These are phyloP conservation scores for Carlito syrichta DNA, from an alignment of 2,113 vertebrate species.

Conservation along the genomic window DNA sequence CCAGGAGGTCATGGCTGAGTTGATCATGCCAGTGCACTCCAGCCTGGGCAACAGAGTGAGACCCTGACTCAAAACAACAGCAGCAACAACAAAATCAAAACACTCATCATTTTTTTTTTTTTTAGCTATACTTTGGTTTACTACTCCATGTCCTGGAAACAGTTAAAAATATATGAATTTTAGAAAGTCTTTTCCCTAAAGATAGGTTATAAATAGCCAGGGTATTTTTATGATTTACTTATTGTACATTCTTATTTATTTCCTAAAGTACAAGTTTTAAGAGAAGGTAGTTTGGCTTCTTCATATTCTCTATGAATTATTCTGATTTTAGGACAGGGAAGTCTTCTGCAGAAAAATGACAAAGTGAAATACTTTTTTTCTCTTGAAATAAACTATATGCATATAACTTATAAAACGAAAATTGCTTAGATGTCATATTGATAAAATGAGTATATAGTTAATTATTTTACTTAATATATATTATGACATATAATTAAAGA, in stretches of 20 bases:
- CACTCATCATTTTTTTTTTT: not conserved
- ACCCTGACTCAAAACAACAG: not conserved
- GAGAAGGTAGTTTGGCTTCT: not conserved
- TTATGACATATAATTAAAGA: not conserved
- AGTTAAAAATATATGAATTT: slow-evolving; percentile 1
- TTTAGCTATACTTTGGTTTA: not conserved
- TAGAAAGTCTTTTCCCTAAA: not conserved
- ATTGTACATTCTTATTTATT: not conserved
- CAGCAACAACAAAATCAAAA: too few species aligned
- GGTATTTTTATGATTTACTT: not conserved
- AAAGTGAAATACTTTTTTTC: not conserved
- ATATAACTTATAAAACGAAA: not conserved
- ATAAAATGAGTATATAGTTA: not conserved
- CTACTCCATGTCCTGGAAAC: not conserved
- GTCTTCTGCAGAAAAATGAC: not conserved
- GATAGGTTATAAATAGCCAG: not conserved
- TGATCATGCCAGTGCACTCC: rapidly evolving
- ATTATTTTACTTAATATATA: not conserved
- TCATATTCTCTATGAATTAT: not conserved
- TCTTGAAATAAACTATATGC: not conserved
- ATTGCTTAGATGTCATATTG: not conserved
- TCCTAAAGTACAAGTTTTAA: not conserved
- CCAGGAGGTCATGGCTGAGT: not conserved
- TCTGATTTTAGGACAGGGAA: not conserved
- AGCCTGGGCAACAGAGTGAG: not conserved